Conservation (phyloP, 92 coral and sea anemone species). For the Epizoanthus fatuus region DNA sequence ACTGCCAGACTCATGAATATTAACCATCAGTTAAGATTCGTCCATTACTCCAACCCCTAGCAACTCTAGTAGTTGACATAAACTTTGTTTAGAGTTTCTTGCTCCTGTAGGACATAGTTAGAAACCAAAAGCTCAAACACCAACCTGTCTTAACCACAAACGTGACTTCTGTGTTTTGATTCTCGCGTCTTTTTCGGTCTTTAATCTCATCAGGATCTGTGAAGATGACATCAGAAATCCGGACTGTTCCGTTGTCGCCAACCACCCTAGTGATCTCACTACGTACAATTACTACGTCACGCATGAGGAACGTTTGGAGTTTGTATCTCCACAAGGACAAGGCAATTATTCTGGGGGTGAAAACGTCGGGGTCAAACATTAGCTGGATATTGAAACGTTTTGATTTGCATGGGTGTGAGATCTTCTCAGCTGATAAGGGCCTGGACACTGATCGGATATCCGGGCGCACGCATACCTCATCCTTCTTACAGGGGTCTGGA, state of each 20-base stretch:
- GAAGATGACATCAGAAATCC: constrained; percentile 24
- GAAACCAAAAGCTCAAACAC: too few species aligned
- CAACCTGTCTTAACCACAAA: constrained; percentile 11
- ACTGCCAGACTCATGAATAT: too few species aligned
- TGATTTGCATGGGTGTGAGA: constrained; percentile 40
- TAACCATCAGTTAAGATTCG: too few species aligned
- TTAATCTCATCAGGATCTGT: neutral
- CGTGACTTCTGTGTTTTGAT: constrained; percentile 22
- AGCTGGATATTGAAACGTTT: constrained; percentile 48
- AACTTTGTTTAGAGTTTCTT: too few species aligned
- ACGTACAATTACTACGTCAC: constrained; percentile 7
- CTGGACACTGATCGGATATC: neutral
- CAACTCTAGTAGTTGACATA: too few species aligned
- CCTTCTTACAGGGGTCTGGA: constrained; percentile 41
- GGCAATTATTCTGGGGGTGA: constrained; percentile 35
- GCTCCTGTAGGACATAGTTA: too few species aligned
- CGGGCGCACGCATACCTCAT: constrained; percentile 64
- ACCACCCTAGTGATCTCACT: constrained; percentile 33
- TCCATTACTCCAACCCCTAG: too few species aligned
- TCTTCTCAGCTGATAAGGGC: neutral
- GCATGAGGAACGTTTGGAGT: constrained; percentile 41
- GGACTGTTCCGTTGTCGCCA: constrained; percentile 7
- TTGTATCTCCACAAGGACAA: constrained; percentile 54
- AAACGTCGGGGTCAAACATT: constrained; percentile 28
- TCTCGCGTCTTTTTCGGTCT: neutral